Evolutionary conservation across 2,113 vertebrate genomes (phyloP).

Genomic region (Poeciliopsis occidentalis): DNA sequence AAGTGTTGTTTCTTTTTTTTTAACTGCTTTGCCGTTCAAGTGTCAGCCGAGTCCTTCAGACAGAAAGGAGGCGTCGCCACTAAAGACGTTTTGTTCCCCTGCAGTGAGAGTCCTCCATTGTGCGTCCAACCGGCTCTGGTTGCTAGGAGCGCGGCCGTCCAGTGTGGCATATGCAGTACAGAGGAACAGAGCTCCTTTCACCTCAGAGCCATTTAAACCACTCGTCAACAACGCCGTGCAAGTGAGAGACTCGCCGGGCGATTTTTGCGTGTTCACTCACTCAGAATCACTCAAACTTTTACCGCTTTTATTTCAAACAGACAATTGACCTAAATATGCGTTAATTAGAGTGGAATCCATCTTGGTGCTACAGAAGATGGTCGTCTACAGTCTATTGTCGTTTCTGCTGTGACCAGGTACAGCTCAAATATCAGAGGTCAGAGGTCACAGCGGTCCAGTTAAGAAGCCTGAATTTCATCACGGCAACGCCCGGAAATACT

Average conservation of each 20-base stretch:
- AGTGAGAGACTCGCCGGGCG: too few species aligned
- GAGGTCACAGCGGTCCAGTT: too few species aligned
- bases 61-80: slow-evolving; percentile 14
- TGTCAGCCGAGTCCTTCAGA: slow-evolving; percentile 12
- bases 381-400: too few species aligned
- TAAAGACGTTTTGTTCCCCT: slow-evolving; percentile 29
- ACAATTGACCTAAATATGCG: too few species aligned
- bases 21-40: slow-evolving; percentile 24
- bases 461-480: too few species aligned
- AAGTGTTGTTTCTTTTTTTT: slow-evolving; percentile 22
- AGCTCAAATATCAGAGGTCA: too few species aligned
- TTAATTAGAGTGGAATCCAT: too few species aligned
- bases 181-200: slow-evolving; percentile 15
- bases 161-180: slow-evolving; percentile 25
- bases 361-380: too few species aligned
- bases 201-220: slow-evolving; percentile 22
- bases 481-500: too few species aligned
- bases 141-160: slow-evolving; percentile 36
- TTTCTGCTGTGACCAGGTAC: too few species aligned
- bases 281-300: neutral
- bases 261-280: neutral
- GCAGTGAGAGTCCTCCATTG: slow-evolving; percentile 43
- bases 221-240: neutral
- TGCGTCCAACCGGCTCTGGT: slow-evolving; percentile 44
- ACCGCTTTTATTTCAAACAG: too few species aligned